A percentile compares a stretch with the other conserved stretches of the same genome.
These are phyloP conservation scores for Heterodera carotae DNA, from an alignment of 1,140 invertebrate species.

Conservation along the genomic window DNA sequence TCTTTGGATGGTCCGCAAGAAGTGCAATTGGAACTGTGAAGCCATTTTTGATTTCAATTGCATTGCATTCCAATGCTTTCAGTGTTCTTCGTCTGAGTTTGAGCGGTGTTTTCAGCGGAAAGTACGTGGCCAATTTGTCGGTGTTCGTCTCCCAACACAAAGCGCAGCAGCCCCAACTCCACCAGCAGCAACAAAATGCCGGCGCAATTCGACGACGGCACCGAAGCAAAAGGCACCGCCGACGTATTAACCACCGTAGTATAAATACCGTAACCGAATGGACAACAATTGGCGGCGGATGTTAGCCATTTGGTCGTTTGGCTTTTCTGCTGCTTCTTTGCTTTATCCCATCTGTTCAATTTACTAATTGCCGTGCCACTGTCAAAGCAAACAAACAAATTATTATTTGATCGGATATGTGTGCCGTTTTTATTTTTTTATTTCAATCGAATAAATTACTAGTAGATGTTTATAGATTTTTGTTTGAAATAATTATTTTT, in stretches of 20 bases:
- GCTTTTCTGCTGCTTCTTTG: conserved; percentile 18
- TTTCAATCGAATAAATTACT: conserved; percentile 3
- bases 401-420: neutral
- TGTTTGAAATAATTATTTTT: conserved; percentile 9
- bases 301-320: conserved; percentile 11
- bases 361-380: neutral
- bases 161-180: conserved; percentile 39
- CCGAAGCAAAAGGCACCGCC: conserved; percentile 1
- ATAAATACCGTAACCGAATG: neutral
- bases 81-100: conserved; percentile 47
- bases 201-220: conserved; percentile 17
- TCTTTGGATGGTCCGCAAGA: conserved; percentile 63
- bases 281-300: neutral
- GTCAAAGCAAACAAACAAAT: conserved; percentile 13
- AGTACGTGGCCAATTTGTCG: conserved; percentile 63
- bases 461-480: conserved; percentile 2
- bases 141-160: conserved; percentile 58
- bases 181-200: conserved; percentile 22
- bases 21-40: conserved; percentile 53
- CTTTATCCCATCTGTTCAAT: conserved; percentile 6
- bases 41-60: neutral
- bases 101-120: conserved; percentile 54
- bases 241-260: conserved; percentile 12
- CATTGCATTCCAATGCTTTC: neutral
- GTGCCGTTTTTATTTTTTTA: neutral